Evolutionary conservation across 2,113 vertebrate genomes (phyloP).

Genomic region (Sphaerodactylus townsendi): DNA sequence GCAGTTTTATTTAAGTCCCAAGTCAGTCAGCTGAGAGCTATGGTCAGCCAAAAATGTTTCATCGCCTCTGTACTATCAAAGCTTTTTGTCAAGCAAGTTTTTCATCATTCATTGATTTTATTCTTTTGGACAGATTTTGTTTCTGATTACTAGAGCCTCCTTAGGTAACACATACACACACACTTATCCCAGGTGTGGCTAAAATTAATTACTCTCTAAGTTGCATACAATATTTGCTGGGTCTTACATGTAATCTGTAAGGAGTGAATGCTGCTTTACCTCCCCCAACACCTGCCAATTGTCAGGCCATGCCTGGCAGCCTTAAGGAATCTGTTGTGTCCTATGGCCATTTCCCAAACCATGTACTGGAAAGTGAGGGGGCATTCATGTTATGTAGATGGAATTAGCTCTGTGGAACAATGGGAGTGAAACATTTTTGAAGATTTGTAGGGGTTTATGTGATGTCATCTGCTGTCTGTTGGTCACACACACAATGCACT

Average conservation of each 20-base stretch:
- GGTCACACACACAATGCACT: too few species aligned
- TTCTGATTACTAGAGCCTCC: neutral
- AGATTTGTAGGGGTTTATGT: too few species aligned
- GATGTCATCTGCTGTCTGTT: too few species aligned
- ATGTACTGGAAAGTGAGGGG: too few species aligned
- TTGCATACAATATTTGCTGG: neutral
- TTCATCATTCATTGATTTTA: accelerated
- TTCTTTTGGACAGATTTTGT: neutral
- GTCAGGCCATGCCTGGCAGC: too few species aligned
- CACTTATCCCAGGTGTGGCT: neutral
- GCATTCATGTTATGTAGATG: too few species aligned
- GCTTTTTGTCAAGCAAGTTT: neutral
- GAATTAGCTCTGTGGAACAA: too few species aligned
- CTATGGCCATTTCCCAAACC: too few species aligned
- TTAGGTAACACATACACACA: too few species aligned
- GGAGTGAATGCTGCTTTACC: neutral
- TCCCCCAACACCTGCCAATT: too few species aligned
- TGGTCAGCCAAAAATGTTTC: slow-evolving; percentile 38
- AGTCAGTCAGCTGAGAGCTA: slow-evolving; percentile 52
- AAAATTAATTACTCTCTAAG: neutral
- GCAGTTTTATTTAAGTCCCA: slow-evolving; percentile 49
- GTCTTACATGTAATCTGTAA: neutral
- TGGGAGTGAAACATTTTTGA: too few species aligned
- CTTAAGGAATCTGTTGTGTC: too few species aligned
- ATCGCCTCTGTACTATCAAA: neutral